Evolutionary conservation across 1,140 invertebrate species (phyloP).

Genomic region (Drosophila parabipectinata): DNA sequence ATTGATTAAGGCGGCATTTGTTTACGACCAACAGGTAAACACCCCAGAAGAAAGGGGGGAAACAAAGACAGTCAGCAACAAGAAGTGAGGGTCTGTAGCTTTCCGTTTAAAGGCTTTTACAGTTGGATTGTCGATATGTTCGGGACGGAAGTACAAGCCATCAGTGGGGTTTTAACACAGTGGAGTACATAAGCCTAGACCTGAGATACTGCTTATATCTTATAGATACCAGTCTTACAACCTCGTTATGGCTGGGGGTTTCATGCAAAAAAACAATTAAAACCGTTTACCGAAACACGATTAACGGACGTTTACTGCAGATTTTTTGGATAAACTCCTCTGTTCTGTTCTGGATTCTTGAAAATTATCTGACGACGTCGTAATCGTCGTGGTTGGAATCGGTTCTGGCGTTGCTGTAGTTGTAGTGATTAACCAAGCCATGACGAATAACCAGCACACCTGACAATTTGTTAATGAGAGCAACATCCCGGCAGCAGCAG

Average conservation of each 20-base stretch:
- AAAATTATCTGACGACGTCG: constrained; percentile 12
- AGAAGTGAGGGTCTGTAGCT: constrained; percentile 2
- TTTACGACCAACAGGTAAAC: constrained; percentile 76
- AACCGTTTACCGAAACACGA: background rate
- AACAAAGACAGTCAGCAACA: constrained; percentile 2
- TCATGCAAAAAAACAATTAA: background rate
- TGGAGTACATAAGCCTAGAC: too few relatives aligned
- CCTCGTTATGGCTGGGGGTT: background rate
- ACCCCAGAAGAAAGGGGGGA: constrained; percentile 31
- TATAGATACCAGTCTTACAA: background rate
- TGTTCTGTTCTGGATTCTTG: background rate
- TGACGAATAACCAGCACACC: constrained; percentile 75
- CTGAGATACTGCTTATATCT: background rate
- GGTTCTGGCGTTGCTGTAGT: constrained; percentile 21
- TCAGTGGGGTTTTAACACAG: too few relatives aligned
- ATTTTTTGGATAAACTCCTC: background rate
- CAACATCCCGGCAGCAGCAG: constrained; percentile 67
- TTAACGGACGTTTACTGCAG: background rate
- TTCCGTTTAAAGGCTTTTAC: constrained; percentile 74
- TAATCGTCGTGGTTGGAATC: constrained; percentile 2
- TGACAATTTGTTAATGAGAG: constrained; percentile 83
- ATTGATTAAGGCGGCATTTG: constrained; percentile 77
- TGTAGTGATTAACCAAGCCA: constrained; percentile 74
- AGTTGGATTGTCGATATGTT: constrained; percentile 67
- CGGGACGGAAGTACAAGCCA: constrained; percentile 18